Base-by-base conservation (phyloP, 2,797 vertebrate species). In the Lepilemur ruficaudatus region DNA sequence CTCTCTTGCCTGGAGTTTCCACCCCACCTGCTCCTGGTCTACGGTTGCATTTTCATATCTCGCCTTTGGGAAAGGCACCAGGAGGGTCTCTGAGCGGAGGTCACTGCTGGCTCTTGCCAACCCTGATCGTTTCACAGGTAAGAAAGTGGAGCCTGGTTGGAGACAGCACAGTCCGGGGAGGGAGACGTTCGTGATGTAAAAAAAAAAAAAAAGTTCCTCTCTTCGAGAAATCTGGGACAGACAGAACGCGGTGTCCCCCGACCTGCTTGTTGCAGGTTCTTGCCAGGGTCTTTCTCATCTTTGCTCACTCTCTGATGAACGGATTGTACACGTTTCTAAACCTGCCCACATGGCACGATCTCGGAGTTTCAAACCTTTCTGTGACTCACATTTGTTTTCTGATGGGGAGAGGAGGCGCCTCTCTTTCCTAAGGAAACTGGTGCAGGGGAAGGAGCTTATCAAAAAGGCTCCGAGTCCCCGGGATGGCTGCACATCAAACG, bases 11-110 rank as follows among this genome's bases (percentile, higher is more conserved):
- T 41, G 46, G 46, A 52, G 14, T 23, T n/a, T 10, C 50, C 10
- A n/a, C 3, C 0, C 32, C 5, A 0, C 5, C 30, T 38, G 41
- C 1, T 63, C 0, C 3, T 0, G 2, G 35, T 8, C 79, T 41
- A 3, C 0, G 5, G n/a, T 30, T 6, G 9, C 3, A 0, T 7
- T 2, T 41, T 25, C 32, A 13, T 46, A 7, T 30, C 20, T 35
- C 52, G 61, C 14, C 38, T 32, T 32, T 32, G 55, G 87, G 63
- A 59, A 65, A 41, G 65, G 57, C 30, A 28, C 6, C 0, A 0
- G 30, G 35, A 59, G 52, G 5, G 46, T 10, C 2, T 55, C 3
- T 38, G 48, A 50, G 15, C 30, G 0, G 20, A 46, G n/a, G 12
- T 11, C 0, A 0, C 5, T 4, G 6, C 18, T 2, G 5, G 20